phyloP scores from a whole-genome alignment of 2,113 vertebrate species.

The Lichenostomus cassidix region DNA sequence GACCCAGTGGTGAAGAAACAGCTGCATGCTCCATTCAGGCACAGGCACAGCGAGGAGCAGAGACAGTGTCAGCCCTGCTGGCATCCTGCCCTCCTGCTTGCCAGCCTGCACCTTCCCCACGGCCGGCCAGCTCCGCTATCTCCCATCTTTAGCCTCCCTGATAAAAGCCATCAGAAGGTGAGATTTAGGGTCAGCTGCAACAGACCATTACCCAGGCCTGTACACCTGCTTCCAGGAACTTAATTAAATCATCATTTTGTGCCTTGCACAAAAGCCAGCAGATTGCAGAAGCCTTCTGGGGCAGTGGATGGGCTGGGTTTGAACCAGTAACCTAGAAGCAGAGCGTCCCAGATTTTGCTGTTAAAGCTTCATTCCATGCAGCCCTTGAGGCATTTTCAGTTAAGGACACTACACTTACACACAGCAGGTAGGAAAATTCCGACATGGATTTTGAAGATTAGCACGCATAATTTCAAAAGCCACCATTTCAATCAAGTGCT shows the following conservation, averaged over 20 bases:
- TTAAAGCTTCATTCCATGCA: not conserved
- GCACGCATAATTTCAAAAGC: not conserved
- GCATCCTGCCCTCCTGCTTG: accelerated
- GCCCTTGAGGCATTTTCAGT: not conserved
- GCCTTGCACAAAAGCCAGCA: not conserved
- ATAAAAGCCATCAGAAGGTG: not conserved
- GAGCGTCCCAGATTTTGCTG: not conserved
- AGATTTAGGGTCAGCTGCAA: conserved; percentile 8
- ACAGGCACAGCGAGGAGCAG: accelerated
- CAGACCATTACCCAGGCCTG: not conserved
- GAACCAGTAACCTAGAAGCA: not conserved
- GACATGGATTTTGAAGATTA: conserved; percentile 11
- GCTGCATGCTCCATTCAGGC: accelerated
- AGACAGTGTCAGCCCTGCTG: not conserved
- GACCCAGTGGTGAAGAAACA: not conserved
- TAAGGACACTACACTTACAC: not conserved
- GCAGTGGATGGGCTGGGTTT: not conserved
- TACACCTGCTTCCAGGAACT: not conserved
- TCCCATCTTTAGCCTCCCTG: not conserved
- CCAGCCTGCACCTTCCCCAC: not conserved
- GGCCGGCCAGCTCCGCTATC: accelerated
- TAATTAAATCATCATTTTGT: not conserved
- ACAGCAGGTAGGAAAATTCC: conserved; percentile 32
- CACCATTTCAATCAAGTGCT: not conserved
- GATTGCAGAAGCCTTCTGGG: not conserved